These are phyloP conservation scores for Archips xylosteana DNA, from an alignment of 2,888 invertebrate species.

Conservation along the genomic window DNA sequence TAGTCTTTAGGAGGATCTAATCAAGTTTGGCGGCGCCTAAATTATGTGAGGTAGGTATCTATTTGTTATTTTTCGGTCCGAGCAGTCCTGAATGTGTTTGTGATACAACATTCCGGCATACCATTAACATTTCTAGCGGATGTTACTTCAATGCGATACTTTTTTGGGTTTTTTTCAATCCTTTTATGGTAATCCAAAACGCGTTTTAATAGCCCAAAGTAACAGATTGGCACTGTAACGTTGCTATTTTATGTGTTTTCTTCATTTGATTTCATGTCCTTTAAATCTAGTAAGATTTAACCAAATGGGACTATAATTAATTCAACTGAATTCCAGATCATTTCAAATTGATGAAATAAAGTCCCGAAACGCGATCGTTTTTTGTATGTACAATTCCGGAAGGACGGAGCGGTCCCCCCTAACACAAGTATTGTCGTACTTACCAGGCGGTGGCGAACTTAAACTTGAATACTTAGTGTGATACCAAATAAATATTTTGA, in stretches of 20 bases:
- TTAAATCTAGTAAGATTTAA: neutral
- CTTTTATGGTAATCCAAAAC: slow-evolving; percentile 6
- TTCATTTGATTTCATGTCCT: neutral
- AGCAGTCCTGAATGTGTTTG: slow-evolving; percentile 29
- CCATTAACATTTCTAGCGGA: slow-evolving; percentile 29
- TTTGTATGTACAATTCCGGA: neutral
- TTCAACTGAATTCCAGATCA: neutral
- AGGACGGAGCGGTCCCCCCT: too few relatives aligned
- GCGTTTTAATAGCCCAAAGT: neutral
- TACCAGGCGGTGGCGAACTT: too few relatives aligned
- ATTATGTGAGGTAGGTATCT: slow-evolving; percentile 40
- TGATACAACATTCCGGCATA: slow-evolving; percentile 40
- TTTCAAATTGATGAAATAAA: neutral
- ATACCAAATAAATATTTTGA: too few relatives aligned
- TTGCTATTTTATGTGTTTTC: slow-evolving; percentile 4
- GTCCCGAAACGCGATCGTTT: neutral
- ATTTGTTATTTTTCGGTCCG: slow-evolving; percentile 30
- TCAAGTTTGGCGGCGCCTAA: slow-evolving; percentile 48
- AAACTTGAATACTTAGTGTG: too few relatives aligned
- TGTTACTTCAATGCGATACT: slow-evolving; percentile 18
- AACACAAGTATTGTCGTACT: too few relatives aligned
- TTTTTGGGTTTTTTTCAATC: slow-evolving; percentile 28
- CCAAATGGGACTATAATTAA: neutral
- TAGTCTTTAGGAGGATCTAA: slow-evolving; percentile 47
- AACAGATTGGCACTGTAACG: neutral